Percentiles rank a stretch among this genome's conserved stretches.
Evolutionary conservation across 2,113 vertebrate species (phyloP).

Genomic region (Podarcis muralis): DNA sequence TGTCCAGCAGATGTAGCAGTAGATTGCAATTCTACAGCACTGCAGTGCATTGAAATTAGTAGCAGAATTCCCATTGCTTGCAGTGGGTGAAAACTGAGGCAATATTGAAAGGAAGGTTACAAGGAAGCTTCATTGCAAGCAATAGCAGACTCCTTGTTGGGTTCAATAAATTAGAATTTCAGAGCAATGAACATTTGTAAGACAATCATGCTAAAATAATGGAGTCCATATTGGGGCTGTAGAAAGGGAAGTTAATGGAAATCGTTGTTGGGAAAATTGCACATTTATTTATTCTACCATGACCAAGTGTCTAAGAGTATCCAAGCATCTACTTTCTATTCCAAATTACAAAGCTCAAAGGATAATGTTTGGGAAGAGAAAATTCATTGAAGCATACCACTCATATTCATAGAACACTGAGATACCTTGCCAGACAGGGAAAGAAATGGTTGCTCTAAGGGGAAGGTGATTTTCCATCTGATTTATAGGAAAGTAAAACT

Average conservation of each 20-base stretch:
- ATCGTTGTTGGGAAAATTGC: neutral
- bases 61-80: neutral
- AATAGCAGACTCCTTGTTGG: neutral
- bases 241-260: neutral
- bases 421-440: neutral
- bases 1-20: neutral
- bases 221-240: neutral
- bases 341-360: neutral
- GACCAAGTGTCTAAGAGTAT: neutral
- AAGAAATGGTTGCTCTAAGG: neutral
- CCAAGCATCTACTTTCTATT: neutral
- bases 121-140: neutral
- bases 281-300: slow-evolving; percentile 23
- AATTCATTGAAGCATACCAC: neutral
- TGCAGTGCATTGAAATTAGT: neutral
- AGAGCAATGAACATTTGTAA: neutral
- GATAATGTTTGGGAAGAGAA: neutral
- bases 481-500: slow-evolving; percentile 20
- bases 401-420: neutral
- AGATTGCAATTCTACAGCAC: neutral
- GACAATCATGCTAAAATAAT: neutral
- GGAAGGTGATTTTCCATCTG: neutral
- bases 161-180: neutral
- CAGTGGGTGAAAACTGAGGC: neutral
- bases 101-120: neutral